Base-by-base conservation (phyloP, 2,888 invertebrate species). In the Bembecia ichneumoniformis region DNA sequence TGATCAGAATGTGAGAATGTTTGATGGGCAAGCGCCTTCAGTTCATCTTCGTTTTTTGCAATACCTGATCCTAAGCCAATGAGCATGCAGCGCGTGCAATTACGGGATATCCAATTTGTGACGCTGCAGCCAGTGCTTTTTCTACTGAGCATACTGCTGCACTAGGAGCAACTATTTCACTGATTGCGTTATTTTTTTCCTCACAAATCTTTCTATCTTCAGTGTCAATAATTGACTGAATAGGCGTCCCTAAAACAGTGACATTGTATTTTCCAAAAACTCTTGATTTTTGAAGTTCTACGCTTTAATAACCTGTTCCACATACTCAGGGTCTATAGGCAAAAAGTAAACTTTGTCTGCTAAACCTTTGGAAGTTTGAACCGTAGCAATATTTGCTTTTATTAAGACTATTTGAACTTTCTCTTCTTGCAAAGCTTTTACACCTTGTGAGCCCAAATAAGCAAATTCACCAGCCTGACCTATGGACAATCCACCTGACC, bases 381-480 rank as follows among this genome's bases (percentile, higher is more conserved):
- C 99, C 0, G 99, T 99, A 1, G 99, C 99, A 59, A 99, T 98
- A 70, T 99, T 99, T 0, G 99, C 99, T 82, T 99, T 99, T 51
- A 99, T 98, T 2, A 99, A 87, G 4, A 99, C 94, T 0, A 97
- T 98, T 77, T 96, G 94, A 50, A 99, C 95, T 57, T 93, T 93
- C 76, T 97, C 97, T 81, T 99, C 99, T 59, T 93, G 91, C 69
- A 99, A 86, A 0, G 99, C 99, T 88, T 99, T 99, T 47, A 99
- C 96, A 3, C 95, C 98, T 87, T 99, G 99, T 0, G 98, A 98
- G 1, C 99, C 99, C 0, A 98, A 99, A 79, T 99, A 99, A 81
- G 99, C 99, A 73, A 99, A 99, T 86, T 99, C 99, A 3, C 99
- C 99, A 3, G 99, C 99, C 87, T 99, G 99, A 0, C 99, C 99